A percentile compares a stretch with the other conserved stretches of the same genome.
phyloP scores from a whole-genome alignment of 2,113 vertebrate species.

The Labeo rohita region DNA sequence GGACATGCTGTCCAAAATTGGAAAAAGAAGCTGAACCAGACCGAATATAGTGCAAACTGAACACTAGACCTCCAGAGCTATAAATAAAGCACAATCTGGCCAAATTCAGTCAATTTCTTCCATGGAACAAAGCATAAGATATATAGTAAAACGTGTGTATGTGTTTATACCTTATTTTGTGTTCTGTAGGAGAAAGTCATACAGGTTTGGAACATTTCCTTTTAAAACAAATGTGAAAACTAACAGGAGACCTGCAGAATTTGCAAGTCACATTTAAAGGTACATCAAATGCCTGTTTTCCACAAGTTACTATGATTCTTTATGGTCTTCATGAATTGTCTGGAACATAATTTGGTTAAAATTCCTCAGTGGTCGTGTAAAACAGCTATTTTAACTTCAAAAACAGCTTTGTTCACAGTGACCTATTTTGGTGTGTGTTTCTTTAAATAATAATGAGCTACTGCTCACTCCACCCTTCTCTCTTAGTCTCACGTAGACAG shows the following conservation, averaged over 20 bases:
- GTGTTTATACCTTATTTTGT: neutral
- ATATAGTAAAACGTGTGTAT: neutral
- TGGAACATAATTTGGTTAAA: too few species aligned
- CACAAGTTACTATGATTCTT: too few species aligned
- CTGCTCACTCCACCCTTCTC: too few species aligned
- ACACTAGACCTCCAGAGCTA: neutral
- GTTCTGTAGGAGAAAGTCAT: neutral
- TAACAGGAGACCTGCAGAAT: neutral
- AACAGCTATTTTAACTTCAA: too few species aligned
- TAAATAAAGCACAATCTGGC: slow-evolving; percentile 10
- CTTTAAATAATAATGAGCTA: too few species aligned
- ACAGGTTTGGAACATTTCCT: neutral
- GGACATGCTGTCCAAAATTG: neutral
- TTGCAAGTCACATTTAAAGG: neutral
- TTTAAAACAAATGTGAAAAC: slow-evolving; percentile 4
- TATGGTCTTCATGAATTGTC: too few species aligned
- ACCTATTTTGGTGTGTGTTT: too few species aligned
- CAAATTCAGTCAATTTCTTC: neutral
- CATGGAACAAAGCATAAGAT: neutral
- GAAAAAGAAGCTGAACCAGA: slow-evolving; percentile 9
- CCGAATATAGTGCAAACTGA: slow-evolving; percentile 13
- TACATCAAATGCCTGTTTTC: too few species aligned
- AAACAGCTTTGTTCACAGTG: too few species aligned
- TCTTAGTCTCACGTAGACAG: too few species aligned
- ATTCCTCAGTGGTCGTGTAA: too few species aligned